These are phyloP conservation scores for Apostichopus leukothele DNA, from an alignment of 53 echinoderm and acorn worm genomes.

Conservation along the genomic window DNA sequence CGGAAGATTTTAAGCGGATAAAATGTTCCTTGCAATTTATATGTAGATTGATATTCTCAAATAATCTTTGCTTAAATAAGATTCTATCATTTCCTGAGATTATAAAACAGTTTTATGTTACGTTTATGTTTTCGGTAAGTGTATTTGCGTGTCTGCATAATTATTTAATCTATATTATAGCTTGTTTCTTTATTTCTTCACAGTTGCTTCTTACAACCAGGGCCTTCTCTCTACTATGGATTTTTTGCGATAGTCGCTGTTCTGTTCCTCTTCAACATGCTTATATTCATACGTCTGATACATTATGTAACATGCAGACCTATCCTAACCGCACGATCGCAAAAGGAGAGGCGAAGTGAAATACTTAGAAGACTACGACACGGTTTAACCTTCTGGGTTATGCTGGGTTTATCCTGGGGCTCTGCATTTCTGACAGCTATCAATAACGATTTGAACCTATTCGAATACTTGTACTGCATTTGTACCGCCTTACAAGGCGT, in stretches of 20 bases:
- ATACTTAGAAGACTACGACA: not conserved
- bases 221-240: not conserved
- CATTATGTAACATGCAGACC: not conserved
- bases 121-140: too few species aligned
- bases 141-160: too few species aligned
- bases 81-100: too few species aligned
- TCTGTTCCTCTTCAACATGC: not conserved
- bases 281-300: not conserved
- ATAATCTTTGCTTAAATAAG: too few species aligned
- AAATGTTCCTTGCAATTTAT: too few species aligned
- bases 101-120: too few species aligned
- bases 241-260: not conserved
- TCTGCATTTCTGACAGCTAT: not conserved
- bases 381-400: not conserved
- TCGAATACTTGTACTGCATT: conserved; percentile 3
- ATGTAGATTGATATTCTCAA: too few species aligned
- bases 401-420: not conserved
- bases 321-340: not conserved
- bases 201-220: conserved; percentile 4
- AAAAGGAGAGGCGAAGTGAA: not conserved
- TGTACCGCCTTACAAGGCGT: not conserved
- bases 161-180: too few species aligned
- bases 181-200: not conserved
- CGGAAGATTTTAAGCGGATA: too few species aligned
- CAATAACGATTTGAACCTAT: not conserved